phyloP scores from a whole-genome alignment of 2,797 vertebrate genomes.

The Enteromius viviparus region DNA sequence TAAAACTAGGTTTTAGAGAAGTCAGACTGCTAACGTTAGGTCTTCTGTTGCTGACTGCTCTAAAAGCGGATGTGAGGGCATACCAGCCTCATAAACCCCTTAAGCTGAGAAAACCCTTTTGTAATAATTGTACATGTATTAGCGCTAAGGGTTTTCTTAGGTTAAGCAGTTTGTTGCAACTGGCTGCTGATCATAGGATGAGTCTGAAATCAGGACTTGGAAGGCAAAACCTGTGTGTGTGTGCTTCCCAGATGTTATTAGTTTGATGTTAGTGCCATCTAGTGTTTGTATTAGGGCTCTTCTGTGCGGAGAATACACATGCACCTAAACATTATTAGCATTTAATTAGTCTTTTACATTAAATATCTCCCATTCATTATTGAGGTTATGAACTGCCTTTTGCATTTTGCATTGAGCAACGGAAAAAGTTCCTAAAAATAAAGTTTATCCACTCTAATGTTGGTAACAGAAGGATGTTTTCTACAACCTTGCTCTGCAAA shows the following conservation, averaged over 20 bases:
- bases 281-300: slow-evolving; percentile 28
- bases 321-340: background rate
- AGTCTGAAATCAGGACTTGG: background rate
- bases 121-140: slow-evolving; percentile 1
- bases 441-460: too few species aligned
- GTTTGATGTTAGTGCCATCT: slow-evolving; percentile 40
- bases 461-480: too few species aligned
- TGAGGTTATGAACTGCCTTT: background rate
- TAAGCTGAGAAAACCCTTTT: background rate
- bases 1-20: background rate
- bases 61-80: slow-evolving; percentile 7
- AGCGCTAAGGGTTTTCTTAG: slow-evolving; percentile 5
- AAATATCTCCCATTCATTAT: background rate
- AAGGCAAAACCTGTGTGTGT: background rate
- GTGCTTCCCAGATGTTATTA: background rate
- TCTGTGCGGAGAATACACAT: background rate
- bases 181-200: background rate
- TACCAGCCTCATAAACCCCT: background rate
- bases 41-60: background rate
- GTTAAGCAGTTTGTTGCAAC: background rate
- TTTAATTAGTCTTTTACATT: background rate
- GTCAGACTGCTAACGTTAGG: background rate
- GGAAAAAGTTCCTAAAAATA: too few species aligned
- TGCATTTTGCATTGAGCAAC: background rate
- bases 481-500: too few species aligned